Evolutionary conservation across 2,797 vertebrate genomes (phyloP).

Genomic region (Pipistrellus kuhlii): DNA sequence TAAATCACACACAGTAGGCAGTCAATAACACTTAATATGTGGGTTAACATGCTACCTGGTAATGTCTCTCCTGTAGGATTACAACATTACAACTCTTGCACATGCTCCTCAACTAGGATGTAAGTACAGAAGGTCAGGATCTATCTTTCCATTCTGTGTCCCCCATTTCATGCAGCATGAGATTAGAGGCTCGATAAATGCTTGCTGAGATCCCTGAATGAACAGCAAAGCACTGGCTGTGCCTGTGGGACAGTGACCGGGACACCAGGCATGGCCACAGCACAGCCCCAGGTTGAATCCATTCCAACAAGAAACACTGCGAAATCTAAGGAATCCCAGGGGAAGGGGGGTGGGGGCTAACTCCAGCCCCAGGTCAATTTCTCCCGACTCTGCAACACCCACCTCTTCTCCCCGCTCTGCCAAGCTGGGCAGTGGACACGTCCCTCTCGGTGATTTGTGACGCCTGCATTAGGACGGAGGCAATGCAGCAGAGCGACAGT

Average conservation of each 20-base stretch:
- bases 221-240: neutral
- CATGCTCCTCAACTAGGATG: neutral
- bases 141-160: neutral
- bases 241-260: neutral
- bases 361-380: slow-evolving; percentile 11
- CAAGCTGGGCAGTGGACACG: neutral
- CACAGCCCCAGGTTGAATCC: neutral
- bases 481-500: neutral
- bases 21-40: neutral
- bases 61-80: neutral
- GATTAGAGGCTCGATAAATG: neutral
- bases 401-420: slow-evolving; percentile 33
- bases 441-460: slow-evolving; percentile 58
- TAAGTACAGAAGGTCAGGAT: neutral
- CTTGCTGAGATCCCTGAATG: neutral
- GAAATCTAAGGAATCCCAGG: neutral
- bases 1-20: neutral
- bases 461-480: neutral
- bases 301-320: slow-evolving; percentile 36
- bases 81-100: neutral
- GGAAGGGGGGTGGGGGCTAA: neutral
- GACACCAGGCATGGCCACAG: neutral
- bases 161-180: neutral
- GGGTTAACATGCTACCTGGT: neutral
- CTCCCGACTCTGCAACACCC: slow-evolving; percentile 22